phyloP scores from a whole-genome alignment of 1,140 invertebrate species.

The Panagrolaimus sp. region DNA sequence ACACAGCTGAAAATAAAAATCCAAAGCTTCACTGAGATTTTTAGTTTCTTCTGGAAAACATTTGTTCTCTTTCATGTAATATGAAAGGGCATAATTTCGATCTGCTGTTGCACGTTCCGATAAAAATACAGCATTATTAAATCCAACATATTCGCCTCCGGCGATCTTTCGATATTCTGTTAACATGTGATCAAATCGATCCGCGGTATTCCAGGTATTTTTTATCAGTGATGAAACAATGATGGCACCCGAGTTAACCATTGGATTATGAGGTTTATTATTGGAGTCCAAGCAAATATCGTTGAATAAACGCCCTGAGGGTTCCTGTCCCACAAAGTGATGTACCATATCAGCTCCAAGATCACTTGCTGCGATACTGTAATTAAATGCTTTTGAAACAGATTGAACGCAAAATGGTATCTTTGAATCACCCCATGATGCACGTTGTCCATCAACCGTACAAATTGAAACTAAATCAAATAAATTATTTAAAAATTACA shows the following conservation, averaged over 20 bases:
- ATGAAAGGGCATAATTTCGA: constrained; percentile 63
- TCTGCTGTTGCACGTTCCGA: constrained; percentile 63
- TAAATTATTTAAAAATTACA: too few relatives aligned
- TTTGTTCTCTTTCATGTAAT: constrained; percentile 62
- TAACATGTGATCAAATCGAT: constrained; percentile 63
- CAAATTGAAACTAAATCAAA: constrained; percentile 59
- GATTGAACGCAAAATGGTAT: constrained; percentile 55
- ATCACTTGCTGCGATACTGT: constrained; percentile 38
- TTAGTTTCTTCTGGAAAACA: constrained; percentile 60
- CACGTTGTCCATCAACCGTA: constrained; percentile 62
- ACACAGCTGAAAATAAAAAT: constrained; percentile 85
- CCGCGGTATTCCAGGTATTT: constrained; percentile 37
- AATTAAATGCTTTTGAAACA: constrained; percentile 78
- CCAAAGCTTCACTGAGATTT: constrained; percentile 87
- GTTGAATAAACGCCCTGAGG: constrained; percentile 91
- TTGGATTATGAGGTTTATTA: constrained; percentile 80
- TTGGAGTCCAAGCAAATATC: constrained; percentile 79
- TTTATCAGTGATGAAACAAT: constrained; percentile 65
- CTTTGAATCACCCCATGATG: constrained; percentile 50
- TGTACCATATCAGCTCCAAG: constrained; percentile 46
- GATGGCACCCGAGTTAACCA: constrained; percentile 97
- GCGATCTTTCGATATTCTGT: constrained; percentile 67
- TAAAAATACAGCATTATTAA: constrained; percentile 78
- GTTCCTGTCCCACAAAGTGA: constrained; percentile 86
- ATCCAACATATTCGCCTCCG: constrained; percentile 83